phyloP scores from a whole-genome alignment of 2,113 vertebrate genomes.

The Crotalus helleri region DNA sequence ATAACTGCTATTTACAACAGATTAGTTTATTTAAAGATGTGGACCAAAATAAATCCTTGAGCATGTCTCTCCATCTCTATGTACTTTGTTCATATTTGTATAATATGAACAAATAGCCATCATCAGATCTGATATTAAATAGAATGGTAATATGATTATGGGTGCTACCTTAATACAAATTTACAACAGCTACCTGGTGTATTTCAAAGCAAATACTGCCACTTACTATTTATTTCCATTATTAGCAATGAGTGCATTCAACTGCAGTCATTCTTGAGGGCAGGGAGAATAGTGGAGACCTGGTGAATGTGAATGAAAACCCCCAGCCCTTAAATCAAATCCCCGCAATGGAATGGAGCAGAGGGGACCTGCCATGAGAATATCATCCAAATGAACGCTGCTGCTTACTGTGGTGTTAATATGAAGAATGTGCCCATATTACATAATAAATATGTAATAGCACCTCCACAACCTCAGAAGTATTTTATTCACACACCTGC shows the following conservation, averaged over 20 bases:
- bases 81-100: not conserved
- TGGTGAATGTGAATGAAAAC: not conserved
- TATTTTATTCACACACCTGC: not conserved
- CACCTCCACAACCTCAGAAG: not conserved
- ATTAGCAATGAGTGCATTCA: not conserved
- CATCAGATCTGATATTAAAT: not conserved
- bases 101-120: not conserved
- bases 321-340: not conserved
- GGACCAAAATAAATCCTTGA: not conserved
- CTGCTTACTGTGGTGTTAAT: not conserved
- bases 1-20: not conserved
- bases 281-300: not conserved
- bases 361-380: not conserved
- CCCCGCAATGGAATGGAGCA: not conserved
- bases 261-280: not conserved
- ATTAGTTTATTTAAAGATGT: not conserved
- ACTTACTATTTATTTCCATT: not conserved
- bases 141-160: not conserved
- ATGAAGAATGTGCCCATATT: not conserved
- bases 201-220: not conserved
- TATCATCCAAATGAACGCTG: not conserved
- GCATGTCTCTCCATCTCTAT: not conserved
- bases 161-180: not conserved
- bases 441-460: not conserved
- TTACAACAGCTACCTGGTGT: not conserved